These are phyloP conservation scores for Podarcis siculus DNA, from an alignment of 2,797 vertebrate species.

Conservation along the genomic window DNA sequence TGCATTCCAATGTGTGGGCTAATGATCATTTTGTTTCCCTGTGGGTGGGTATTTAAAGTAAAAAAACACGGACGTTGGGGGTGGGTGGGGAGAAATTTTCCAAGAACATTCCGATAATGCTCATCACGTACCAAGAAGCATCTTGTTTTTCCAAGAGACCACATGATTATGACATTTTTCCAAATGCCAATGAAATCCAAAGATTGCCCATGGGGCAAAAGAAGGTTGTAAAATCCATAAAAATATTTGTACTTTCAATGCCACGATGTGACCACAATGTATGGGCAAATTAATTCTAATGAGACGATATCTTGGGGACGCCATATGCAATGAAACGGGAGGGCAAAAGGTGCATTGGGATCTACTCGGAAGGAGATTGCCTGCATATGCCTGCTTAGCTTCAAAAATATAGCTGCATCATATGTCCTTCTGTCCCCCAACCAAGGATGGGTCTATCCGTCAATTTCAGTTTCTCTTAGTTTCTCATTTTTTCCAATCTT, in stretches of 20 bases:
- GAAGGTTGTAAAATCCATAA: slow-evolving; percentile 6
- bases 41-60: not conserved
- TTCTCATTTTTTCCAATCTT: no score
- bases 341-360: not conserved
- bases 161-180: slow-evolving; percentile 25
- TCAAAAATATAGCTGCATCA: no score
- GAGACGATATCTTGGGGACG: not conserved
- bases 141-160: slow-evolving; percentile 26
- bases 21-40: slow-evolving; percentile 8
- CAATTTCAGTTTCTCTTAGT: no score
- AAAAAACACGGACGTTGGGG: not conserved
- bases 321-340: not conserved
- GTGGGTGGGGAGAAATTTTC: not conserved
- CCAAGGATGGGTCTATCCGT: no score
- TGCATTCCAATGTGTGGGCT: not conserved
- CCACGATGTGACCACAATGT: not conserved
- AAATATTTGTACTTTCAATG: not conserved
- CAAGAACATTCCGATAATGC: slow-evolving; percentile 29
- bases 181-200: slow-evolving; percentile 41
- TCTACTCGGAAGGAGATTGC: no score
- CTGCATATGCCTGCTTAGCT: no score
- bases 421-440: no score
- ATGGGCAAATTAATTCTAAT: not conserved
- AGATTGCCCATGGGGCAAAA: slow-evolving; percentile 18
- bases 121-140: slow-evolving; percentile 21